Conservation (phyloP, 2,888 invertebrate genomes). For the Mythimna loreyi region DNA sequence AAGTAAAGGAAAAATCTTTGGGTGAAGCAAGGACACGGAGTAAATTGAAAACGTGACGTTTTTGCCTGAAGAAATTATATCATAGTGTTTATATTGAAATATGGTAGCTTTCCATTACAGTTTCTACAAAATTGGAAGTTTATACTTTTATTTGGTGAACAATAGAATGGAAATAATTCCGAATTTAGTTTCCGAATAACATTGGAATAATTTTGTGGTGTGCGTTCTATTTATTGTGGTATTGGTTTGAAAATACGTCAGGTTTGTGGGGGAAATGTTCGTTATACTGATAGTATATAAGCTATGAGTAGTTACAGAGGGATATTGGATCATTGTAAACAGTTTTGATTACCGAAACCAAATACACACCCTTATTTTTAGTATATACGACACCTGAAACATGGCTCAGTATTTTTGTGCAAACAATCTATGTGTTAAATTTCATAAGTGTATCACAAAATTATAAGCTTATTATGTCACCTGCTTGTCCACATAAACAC, state of each 20-base stretch:
- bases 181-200: constrained; percentile 35
- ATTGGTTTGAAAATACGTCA: constrained; percentile 11
- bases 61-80: constrained; percentile 51
- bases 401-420: too few relatives aligned
- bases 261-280: neutral
- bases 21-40: constrained; percentile 57
- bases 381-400: too few relatives aligned
- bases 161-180: constrained; percentile 17
- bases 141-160: constrained; percentile 36
- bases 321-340: neutral
- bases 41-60: constrained; percentile 75
- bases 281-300: neutral
- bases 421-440: too few relatives aligned
- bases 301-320: neutral
- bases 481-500: too few relatives aligned
- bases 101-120: constrained; percentile 35
- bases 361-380: too few relatives aligned
- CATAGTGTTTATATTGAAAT: constrained; percentile 55
- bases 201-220: constrained; percentile 40
- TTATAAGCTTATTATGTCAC: too few relatives aligned
- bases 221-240: constrained; percentile 31
- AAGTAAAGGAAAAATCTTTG: constrained; percentile 62
- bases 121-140: constrained; percentile 28
- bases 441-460: too few relatives aligned
- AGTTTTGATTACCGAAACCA: too few relatives aligned